These are phyloP conservation scores for Chlorodrepanis virens DNA, from an alignment of 2,113 vertebrate species.

Conservation along the genomic window DNA sequence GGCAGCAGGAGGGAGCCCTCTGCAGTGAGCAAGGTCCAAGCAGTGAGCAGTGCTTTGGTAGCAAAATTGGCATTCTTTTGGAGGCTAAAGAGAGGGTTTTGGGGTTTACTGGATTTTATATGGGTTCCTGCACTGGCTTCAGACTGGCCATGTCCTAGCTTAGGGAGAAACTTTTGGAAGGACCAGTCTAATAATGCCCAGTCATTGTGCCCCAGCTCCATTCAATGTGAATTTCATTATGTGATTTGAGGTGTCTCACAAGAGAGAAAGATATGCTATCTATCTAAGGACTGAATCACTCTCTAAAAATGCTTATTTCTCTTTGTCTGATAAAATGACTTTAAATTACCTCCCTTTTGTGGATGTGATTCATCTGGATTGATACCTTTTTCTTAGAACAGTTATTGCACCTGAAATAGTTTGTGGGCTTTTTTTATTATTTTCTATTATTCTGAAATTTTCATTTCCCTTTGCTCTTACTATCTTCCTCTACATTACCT, in stretches of 20 bases:
- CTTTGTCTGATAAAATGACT: background rate
- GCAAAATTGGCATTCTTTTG: background rate
- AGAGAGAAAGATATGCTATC: background rate
- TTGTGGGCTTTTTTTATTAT: background rate
- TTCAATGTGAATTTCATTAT: background rate
- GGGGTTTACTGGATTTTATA: background rate
- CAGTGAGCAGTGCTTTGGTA: background rate
- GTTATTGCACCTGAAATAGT: background rate
- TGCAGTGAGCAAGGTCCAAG: background rate
- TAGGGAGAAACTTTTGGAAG: background rate
- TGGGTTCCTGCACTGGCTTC: background rate
- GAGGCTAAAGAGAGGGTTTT: background rate
- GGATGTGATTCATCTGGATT: background rate
- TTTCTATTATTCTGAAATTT: background rate
- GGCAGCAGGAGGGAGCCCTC: background rate
- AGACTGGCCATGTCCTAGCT: background rate
- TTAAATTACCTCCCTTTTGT: background rate
- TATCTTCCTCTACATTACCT: background rate
- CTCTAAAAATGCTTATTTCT: background rate
- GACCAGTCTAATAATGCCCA: background rate
- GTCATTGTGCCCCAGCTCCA: background rate
- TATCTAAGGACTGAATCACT: background rate
- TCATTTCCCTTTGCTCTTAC: background rate
- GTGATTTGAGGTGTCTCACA: background rate
- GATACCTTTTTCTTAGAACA: background rate